Conservation (phyloP, 2,113 vertebrate genomes). For the Sapayoa aenigma region DNA sequence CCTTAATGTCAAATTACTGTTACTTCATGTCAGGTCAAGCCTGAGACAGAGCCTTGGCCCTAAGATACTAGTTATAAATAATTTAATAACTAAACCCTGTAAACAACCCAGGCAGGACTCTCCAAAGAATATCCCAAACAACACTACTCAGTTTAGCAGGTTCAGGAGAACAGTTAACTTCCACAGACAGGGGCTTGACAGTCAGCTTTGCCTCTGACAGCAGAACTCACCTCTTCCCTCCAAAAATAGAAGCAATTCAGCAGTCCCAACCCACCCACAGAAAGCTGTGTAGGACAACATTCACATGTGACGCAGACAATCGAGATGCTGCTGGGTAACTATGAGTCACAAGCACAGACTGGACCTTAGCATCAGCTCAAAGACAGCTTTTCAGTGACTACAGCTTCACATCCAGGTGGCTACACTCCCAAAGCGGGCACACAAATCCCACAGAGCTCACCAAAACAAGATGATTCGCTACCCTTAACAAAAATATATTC, state of each 20-base stretch:
- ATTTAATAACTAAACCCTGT: background rate
- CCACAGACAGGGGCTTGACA: background rate
- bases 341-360: background rate
- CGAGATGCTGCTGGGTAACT: background rate
- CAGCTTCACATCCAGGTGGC: background rate
- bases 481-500: background rate
- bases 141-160: background rate
- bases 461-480: background rate
- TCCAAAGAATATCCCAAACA: background rate
- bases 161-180: background rate
- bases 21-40: background rate
- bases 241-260: background rate
- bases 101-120: background rate
- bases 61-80: background rate
- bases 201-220: background rate
- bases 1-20: background rate
- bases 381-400: background rate
- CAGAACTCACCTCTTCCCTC: background rate
- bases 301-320: background rate
- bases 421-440: background rate
- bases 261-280: background rate
- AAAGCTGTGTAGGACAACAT: background rate
- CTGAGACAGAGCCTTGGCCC: background rate
- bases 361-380: background rate
- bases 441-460: background rate